Base-by-base conservation (phyloP, 1,140 invertebrate species). In the Mizuhopecten yessoensis region DNA sequence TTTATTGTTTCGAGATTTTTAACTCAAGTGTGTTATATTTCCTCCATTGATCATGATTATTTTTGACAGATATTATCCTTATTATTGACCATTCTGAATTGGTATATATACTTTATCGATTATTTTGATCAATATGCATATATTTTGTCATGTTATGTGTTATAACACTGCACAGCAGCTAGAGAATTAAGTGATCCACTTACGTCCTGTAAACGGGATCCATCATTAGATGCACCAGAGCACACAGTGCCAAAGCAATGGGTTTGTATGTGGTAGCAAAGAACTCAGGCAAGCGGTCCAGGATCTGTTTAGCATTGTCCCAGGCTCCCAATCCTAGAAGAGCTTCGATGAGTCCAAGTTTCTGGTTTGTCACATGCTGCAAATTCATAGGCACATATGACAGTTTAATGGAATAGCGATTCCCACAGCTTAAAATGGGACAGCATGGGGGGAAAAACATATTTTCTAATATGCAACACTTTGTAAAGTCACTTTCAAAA, bases 271-370 rank as follows among this genome's bases (percentile, higher is more conserved):
- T 98, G 0, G 98, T 97, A 17, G 98, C 97, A 96, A 97, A 98
- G 96, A 98, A 98, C 86, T 98, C 98, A 1, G 99, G 99, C 90
- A 99, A 97, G 89, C 98, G 97, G 90, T 98, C 97, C 33, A 99
- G 98, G 49, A 99, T 97, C 88, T 97, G 97, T 89, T 98, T 97
- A 13, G 98, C 98, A 95, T 98, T 98, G 17, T 98, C 97, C 99
- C 99, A 99, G 94, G 98, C 98, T 33, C 98, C 99, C 92, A 99
- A 97, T 93, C 98, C 97, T 7, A 99, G 96, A 7, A 99, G 96
- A 0, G 98, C 98, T 96, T 99, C 98, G 95, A 98, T 98, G 9
- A 99, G 97, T 57, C 98, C 98, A 94, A 99, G 97, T 96, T 99
- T 99, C 96, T 99, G 99, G 97, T 99, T 99, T 57, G 93, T 95